Conservation (phyloP, 2,888 invertebrate species). For the Arctia plantaginis region DNA sequence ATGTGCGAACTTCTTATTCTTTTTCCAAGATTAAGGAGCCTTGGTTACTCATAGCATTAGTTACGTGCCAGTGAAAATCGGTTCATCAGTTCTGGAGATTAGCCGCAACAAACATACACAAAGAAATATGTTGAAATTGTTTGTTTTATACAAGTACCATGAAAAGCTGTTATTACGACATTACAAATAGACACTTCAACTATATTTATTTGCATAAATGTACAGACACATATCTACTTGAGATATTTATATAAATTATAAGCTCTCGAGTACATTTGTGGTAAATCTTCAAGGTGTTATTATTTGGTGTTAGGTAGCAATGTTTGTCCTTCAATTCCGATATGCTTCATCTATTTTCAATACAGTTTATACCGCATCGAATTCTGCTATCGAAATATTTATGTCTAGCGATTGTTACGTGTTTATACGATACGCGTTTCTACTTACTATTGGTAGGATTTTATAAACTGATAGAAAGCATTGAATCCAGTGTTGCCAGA, state of each 20-base stretch:
- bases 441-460: neutral
- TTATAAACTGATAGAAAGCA: neutral
- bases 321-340: slow-evolving; percentile 14
- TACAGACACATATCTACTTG: neutral
- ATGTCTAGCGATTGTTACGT: neutral
- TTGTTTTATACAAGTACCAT: neutral
- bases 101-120: neutral
- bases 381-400: slow-evolving; percentile 1
- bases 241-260: neutral
- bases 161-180: neutral
- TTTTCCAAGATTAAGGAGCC: too few relatives aligned
- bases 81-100: neutral
- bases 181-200: neutral
- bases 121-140: too few relatives aligned
- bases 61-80: neutral
- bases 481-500: neutral
- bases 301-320: neutral
- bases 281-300: slow-evolving; percentile 1
- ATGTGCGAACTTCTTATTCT: too few relatives aligned
- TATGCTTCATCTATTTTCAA: slow-evolving; percentile 13
- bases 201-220: neutral
- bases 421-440: neutral
- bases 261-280: neutral
- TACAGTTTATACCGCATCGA: slow-evolving; percentile 1
- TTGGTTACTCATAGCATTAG: too few relatives aligned